Base-by-base conservation (phyloP, 2,797 vertebrate genomes). In the Phyllotis vaccarum region DNA sequence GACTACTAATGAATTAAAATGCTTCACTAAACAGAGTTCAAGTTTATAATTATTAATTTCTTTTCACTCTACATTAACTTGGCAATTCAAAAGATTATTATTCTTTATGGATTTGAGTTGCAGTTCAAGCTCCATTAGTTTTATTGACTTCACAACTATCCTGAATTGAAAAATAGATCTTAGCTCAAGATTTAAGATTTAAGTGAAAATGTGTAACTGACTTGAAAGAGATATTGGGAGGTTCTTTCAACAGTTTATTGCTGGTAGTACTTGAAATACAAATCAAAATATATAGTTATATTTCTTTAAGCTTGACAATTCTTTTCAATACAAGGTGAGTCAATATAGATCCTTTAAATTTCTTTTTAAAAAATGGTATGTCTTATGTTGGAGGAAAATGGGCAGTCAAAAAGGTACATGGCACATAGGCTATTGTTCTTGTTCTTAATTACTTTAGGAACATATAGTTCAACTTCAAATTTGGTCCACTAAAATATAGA, bases 401-500 rank as follows among this genome's bases (percentile, higher is more conserved):
- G 56, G n/a, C 76, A 78, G 90, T 93, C 68, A 87, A 93, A 93
- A 88, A 81, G 64, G 56, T 40, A 86, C 76, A 60, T 43, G 52
- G 2, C 64, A 95, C 31, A 54, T 0, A 70, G 43, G 31, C 27
- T 89, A 90, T 37, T 86, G 46, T 68, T 88, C 43, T 46, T 89
- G 37, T 58, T 88, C 58, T 88, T 80, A 9, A 64, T 56, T 76
- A 83, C 83, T 89, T 91, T 92, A 76, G 58, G 82, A 86, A 52
- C 66, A 96, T 80, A 80, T 2, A 9, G 4, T 43, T 85, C 27
- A 91, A 91, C 7, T 79, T 60, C 95, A 93, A 96, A 90, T 88
- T 85, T 96, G 95, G 89, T 95, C 95, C 96, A 91, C 87, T 94
- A 78, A 95, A 96, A 93, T 91, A 90, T 54, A 13, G 74, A 83